Percentiles rank a stretch among this genome's conserved stretches.
phyloP scores from a whole-genome alignment of 2,113 vertebrate species.

The Lampris incognitus region DNA sequence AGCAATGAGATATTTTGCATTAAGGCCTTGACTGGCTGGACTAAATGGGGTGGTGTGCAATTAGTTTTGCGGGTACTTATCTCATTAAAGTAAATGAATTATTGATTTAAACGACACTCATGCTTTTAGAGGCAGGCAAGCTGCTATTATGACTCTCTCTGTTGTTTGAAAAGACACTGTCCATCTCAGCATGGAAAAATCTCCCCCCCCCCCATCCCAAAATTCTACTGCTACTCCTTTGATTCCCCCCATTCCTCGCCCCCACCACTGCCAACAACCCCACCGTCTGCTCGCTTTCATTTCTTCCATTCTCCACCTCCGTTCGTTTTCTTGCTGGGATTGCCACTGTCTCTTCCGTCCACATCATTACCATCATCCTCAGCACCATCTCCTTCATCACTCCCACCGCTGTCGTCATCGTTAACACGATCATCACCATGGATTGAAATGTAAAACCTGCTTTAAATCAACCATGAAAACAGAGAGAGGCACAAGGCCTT shows the following conservation, averaged over 20 bases:
- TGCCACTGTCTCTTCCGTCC: not conserved
- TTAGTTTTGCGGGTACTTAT: conserved; percentile 98
- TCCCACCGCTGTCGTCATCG: too few relatives aligned
- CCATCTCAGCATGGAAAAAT: conserved; percentile 64
- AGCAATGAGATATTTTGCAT: conserved; percentile 84
- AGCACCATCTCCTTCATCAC: conserved; percentile 13
- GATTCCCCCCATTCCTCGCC: conserved; percentile 37
- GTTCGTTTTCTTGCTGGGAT: not conserved
- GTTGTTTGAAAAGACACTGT: conserved; percentile 76
- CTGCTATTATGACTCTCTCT: conserved; percentile 85
- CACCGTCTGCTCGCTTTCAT: not conserved
- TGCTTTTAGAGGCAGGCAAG: conserved; percentile 90
- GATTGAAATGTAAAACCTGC: too few relatives aligned
- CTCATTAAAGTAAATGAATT: conserved; percentile 99
- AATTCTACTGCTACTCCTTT: conserved; percentile 34
- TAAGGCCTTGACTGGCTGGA: conserved; percentile 85
- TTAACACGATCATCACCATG: too few relatives aligned
- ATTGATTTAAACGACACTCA: conserved; percentile 97
- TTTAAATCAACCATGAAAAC: too few relatives aligned
- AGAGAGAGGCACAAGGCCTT: too few relatives aligned
- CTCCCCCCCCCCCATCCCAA: conserved; percentile 24
- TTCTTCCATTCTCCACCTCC: conserved; percentile 17
- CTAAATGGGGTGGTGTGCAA: conserved; percentile 94
- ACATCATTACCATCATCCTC: conserved; percentile 8
- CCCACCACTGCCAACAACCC: conserved; percentile 37